Evolutionary conservation across 2,888 invertebrate genomes (phyloP), one percentile per base, ranked within the genome.

Genomic region (Serrognathus titanus): DNA sequence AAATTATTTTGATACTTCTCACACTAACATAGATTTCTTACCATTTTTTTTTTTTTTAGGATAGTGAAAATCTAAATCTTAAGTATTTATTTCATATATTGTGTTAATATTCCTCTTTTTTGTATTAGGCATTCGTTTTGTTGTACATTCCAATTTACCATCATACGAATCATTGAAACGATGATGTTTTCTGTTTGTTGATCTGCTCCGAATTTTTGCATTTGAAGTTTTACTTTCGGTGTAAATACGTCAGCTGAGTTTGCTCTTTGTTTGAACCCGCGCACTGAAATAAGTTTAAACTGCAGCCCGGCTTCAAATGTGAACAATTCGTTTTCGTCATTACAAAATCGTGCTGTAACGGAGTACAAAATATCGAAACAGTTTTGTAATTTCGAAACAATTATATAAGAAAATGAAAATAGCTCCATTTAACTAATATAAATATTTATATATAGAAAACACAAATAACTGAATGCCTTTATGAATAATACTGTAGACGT

Each of bases 381-480:
- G 71, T 71, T 73, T 73, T 72, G 67, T 71, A 71, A 72, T 68
- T 65, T 70, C 71, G 72, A 72, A 66, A 53, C 51, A 51, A 51
- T 54, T 16, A 40, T 45, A 62, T 61, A 65, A 65, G 66, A 51
- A 59, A 62, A 58, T 52, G 40, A 55, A 50, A 63, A 64, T 62
- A 65, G 68, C 72, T 73, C 72, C 71, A 71, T 73, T 73, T 63
- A 46, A 63, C 70, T 67, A 73, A 70, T 70, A 73, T 70, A 70
- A 72, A 74, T 72, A 73, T 73, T 72, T 74, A 72, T 74, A 74
- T 64, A 61, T 54, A 64, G 71, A 64, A 69, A 75, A 73, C 75
- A 77, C 76, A 76, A 77, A 77, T 75, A 77, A 77, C 75, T 75
- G 76, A 77, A 75, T 77, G 77, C 77, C 77, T 77, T 77, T 76